These are phyloP conservation scores for Hypocryptadius cinnamomeus DNA, from an alignment of 2,113 vertebrate genomes.

Conservation along the genomic window DNA sequence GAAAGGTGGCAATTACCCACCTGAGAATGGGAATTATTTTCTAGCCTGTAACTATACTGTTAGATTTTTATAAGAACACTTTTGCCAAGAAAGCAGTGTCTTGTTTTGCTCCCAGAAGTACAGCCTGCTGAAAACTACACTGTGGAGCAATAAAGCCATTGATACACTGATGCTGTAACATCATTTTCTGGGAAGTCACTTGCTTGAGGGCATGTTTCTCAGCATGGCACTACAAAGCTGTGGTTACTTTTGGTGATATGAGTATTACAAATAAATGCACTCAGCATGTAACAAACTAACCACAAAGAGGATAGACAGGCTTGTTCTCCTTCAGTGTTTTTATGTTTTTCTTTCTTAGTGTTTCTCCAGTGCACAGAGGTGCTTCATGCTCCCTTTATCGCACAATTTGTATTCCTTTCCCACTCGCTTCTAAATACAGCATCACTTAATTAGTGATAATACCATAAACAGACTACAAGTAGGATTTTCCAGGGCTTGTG, in stretches of 20 bases:
- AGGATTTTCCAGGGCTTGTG: neutral
- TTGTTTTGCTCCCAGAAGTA: slow-evolving; percentile 23
- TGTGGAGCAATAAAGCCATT: slow-evolving; percentile 20
- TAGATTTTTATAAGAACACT: slow-evolving; percentile 6
- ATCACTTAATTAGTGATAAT: neutral
- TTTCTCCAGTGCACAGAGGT: neutral
- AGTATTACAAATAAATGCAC: slow-evolving; percentile 31
- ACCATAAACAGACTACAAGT: neutral
- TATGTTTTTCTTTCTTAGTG: neutral
- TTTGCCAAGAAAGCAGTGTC: neutral
- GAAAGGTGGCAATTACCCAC: neutral
- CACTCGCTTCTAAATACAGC: neutral
- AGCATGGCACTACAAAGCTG: slow-evolving; percentile 5
- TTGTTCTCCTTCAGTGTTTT: slow-evolving; percentile 7
- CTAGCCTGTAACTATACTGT: neutral
- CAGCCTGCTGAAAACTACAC: neutral
- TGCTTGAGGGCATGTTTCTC: slow-evolving; percentile 41
- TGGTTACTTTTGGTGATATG: slow-evolving; percentile 33
- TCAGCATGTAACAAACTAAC: slow-evolving; percentile 15
- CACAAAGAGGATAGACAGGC: neutral
- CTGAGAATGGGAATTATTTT: neutral
- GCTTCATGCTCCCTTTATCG: neutral
- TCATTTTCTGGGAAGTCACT: slow-evolving; percentile 22
- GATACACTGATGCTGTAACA: slow-evolving; percentile 16
- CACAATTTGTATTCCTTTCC: neutral